Conservation (phyloP, 2,888 invertebrate genomes). For the Rhingia rostrata region DNA sequence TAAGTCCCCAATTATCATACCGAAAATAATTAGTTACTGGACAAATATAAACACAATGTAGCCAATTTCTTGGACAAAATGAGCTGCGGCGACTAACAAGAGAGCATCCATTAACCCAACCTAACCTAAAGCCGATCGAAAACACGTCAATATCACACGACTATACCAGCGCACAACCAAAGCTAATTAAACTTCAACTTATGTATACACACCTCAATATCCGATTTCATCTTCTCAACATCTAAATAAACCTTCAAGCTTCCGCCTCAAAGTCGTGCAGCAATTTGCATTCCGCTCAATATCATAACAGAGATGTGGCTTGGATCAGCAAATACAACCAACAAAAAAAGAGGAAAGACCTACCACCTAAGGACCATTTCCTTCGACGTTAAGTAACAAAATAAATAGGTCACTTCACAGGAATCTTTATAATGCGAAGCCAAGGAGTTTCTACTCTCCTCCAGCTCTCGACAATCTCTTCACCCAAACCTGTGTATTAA, state of each 20-base stretch:
- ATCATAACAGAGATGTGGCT: constrained; percentile 5
- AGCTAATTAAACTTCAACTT: neutral
- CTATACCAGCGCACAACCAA: too few species aligned
- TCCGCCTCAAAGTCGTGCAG: neutral
- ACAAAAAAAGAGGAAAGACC: too few species aligned
- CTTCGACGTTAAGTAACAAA: neutral
- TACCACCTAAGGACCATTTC: neutral
- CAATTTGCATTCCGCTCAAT: constrained; percentile 8
- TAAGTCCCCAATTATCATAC: too few species aligned
- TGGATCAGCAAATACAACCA: neutral
- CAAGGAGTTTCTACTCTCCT: neutral
- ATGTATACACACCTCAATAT: neutral
- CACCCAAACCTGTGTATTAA: constrained; percentile 32
- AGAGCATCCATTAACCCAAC: too few species aligned
- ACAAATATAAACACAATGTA: too few species aligned
- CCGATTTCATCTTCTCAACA: neutral
- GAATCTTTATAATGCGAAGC: constrained; percentile 17
- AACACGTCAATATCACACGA: too few species aligned
- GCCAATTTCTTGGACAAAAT: too few species aligned
- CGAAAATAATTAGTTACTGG: too few species aligned
- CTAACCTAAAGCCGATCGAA: too few species aligned
- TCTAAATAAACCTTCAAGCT: neutral
- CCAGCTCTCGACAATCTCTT: neutral
- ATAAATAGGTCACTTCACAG: constrained; percentile 49
- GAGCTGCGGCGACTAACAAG: too few species aligned